phyloP scores from a whole-genome alignment of 2,888 invertebrate species.

The Xylota sylvarum region DNA sequence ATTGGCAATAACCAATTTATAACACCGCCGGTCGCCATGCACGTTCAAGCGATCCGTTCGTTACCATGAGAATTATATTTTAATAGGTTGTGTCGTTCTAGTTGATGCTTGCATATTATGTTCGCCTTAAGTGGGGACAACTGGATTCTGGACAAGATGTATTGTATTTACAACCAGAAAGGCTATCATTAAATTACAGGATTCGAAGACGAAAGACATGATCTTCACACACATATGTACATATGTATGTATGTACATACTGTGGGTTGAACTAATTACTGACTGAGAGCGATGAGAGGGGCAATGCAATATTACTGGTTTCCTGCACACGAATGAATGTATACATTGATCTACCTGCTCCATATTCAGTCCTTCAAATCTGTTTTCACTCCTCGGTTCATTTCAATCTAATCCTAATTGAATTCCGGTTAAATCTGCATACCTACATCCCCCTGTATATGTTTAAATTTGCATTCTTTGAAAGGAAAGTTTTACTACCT shows the following conservation, averaged over 20 bases:
- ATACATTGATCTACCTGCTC: too few species aligned
- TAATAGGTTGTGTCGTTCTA: constrained; percentile 5
- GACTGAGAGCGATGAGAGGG: background rate
- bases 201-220: background rate
- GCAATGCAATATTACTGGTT: background rate
- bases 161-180: background rate
- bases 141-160: background rate
- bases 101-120: constrained; percentile 5
- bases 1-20: constrained; percentile 12
- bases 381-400: background rate
- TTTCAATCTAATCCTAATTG: background rate
- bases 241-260: background rate
- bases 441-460: too few species aligned
- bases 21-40: background rate
- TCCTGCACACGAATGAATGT: too few species aligned
- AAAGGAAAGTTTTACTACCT: background rate
- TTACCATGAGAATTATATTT: background rate
- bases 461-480: background rate
- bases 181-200: background rate
- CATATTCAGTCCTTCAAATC: background rate
- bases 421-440: background rate
- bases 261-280: background rate
- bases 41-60: background rate
- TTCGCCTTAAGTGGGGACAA: background rate
- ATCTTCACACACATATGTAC: background rate